Evolutionary conservation across 2,797 vertebrate genomes (phyloP).

Genomic region (Malurus splendens): DNA sequence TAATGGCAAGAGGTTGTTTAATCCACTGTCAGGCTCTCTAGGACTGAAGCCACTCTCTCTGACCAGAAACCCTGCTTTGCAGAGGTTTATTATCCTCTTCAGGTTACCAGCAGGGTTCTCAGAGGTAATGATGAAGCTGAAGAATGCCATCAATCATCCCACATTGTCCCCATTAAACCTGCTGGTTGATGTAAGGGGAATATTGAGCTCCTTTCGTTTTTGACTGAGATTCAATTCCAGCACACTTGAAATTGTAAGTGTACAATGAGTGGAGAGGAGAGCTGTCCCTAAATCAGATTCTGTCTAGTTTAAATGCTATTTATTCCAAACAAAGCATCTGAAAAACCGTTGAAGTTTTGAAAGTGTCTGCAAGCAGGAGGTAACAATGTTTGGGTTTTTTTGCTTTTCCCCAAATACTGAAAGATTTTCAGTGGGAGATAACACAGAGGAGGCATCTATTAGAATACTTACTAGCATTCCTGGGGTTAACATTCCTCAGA

Average conservation of each 20-base stretch:
- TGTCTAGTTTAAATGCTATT: conserved; percentile 25
- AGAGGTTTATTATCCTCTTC: neutral
- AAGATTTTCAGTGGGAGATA: neutral
- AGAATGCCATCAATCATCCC: conserved; percentile 6
- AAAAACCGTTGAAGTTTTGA: neutral
- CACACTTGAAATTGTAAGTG: conserved; percentile 25
- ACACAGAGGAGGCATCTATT: neutral
- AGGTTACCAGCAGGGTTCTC: neutral
- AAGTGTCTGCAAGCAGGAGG: neutral
- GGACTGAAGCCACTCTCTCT: neutral
- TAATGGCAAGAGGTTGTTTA: neutral
- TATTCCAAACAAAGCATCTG: neutral
- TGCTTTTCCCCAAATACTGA: neutral
- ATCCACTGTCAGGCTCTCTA: neutral
- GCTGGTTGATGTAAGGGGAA: neutral
- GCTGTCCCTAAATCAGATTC: conserved; percentile 16
- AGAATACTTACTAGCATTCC: neutral
- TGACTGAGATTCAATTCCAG: conserved; percentile 26
- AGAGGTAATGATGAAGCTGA: neutral
- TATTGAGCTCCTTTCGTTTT: conserved; percentile 21
- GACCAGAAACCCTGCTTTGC: neutral
- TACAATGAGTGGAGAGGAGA: neutral
- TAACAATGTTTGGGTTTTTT: neutral
- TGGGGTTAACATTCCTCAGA: neutral
- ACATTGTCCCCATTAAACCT: neutral